phyloP scores from a whole-genome alignment of 2,113 vertebrate species.

The Anseranas semipalmata region DNA sequence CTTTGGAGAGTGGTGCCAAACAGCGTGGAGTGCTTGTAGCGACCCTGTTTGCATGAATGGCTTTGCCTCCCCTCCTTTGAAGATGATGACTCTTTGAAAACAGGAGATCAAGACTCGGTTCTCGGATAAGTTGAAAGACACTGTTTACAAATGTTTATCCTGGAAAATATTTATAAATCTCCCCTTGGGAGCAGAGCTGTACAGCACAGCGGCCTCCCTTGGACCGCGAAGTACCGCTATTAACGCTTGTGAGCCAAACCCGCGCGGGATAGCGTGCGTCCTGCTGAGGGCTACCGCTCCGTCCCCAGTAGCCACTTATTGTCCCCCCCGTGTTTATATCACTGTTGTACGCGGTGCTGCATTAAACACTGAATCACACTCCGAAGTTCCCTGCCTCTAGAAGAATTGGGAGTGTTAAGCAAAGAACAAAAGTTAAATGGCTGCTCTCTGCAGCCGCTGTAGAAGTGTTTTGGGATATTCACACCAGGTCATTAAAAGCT shows the following conservation, averaged over 20 bases:
- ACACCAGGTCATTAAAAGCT: background rate
- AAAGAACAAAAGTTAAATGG: background rate
- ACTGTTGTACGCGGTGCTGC: rapidly evolving
- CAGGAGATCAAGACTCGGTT: background rate
- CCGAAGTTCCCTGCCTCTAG: rapidly evolving
- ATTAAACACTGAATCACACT: background rate
- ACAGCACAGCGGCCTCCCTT: background rate
- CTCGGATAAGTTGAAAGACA: background rate
- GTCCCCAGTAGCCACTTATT: background rate
- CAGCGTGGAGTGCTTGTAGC: background rate
- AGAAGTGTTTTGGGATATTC: background rate
- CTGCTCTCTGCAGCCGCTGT: background rate
- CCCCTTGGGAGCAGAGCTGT: background rate
- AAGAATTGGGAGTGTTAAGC: rapidly evolving
- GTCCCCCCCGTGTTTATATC: rapidly evolving
- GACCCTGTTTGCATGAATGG: background rate
- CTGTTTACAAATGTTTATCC: conserved; percentile 41
- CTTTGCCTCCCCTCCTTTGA: conserved; percentile 7
- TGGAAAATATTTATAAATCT: conserved; percentile 8
- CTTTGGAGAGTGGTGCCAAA: background rate
- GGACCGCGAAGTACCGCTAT: background rate
- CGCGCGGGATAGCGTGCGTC: background rate
- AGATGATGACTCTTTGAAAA: background rate
- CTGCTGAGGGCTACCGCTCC: background rate
- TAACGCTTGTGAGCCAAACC: background rate